Conservation (phyloP, 2,113 vertebrate genomes). For the Cyprinodon brontotheroides region DNA sequence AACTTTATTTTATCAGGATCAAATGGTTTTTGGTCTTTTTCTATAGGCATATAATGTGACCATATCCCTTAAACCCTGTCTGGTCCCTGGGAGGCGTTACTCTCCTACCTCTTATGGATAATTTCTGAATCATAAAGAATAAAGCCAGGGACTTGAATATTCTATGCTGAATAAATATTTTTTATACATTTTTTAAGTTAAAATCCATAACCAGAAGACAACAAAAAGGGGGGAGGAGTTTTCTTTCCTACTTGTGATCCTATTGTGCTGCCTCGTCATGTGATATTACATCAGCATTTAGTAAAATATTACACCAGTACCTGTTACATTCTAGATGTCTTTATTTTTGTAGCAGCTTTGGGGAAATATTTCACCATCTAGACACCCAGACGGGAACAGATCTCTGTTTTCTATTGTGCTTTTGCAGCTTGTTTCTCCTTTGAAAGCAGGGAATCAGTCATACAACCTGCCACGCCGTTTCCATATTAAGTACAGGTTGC, state of each 20-base stretch:
- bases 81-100: too few relatives aligned
- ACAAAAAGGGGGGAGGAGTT: background rate
- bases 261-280: background rate
- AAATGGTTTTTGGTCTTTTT: too few relatives aligned
- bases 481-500: background rate
- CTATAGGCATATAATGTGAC: too few relatives aligned
- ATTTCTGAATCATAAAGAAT: too few relatives aligned
- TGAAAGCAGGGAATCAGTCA: background rate
- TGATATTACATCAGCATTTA: background rate
- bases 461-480: background rate
- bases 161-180: background rate
- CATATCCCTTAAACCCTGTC: too few relatives aligned
- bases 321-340: background rate
- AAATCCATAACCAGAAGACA: background rate
- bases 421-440: background rate
- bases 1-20: too few relatives aligned
- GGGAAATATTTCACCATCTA: background rate
- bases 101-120: too few relatives aligned
- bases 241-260: background rate
- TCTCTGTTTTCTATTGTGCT: background rate
- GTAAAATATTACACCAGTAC: background rate
- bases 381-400: background rate
- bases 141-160: background rate
- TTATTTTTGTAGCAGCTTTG: background rate
- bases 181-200: background rate